Conservation (phyloP, 2,888 invertebrate species). For the Phalangium opilio region DNA sequence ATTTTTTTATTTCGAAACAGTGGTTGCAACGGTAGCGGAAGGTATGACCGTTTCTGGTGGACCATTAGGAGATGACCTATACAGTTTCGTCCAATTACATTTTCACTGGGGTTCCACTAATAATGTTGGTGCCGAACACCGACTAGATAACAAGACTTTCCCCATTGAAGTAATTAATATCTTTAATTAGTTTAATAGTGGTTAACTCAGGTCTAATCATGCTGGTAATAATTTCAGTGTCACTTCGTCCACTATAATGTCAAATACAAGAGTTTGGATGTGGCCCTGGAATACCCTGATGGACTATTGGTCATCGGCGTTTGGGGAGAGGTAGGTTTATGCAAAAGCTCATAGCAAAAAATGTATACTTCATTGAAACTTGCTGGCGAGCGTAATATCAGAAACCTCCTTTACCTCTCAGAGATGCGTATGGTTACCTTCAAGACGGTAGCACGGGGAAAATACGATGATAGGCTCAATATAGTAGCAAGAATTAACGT, state of each 20-base stretch:
- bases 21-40: conserved; percentile 2
- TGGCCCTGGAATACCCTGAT: conserved; percentile 49
- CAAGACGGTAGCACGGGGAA: too few relatives aligned
- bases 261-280: conserved; percentile 42
- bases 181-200: too few relatives aligned
- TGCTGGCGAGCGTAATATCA: too few relatives aligned
- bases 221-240: too few relatives aligned
- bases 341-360: too few relatives aligned
- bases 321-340: conserved; percentile 53
- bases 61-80: conserved; percentile 14
- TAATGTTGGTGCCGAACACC: conserved; percentile 58
- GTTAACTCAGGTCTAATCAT: too few relatives aligned
- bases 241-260: conserved; percentile 61
- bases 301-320: conserved; percentile 63
- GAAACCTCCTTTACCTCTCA: too few relatives aligned
- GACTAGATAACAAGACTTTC: conserved; percentile 48
- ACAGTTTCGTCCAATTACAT: conserved; percentile 51
- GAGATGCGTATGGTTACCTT: too few relatives aligned
- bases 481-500: too few relatives aligned
- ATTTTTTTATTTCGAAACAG: too few relatives aligned
- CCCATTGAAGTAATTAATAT: conserved; percentile 29
- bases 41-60: conserved; percentile 13
- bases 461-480: too few relatives aligned
- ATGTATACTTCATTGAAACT: too few relatives aligned
- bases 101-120: conserved; percentile 71